phyloP scores from a whole-genome alignment of 2,888 invertebrate species.

The Drosophila picticornis region DNA sequence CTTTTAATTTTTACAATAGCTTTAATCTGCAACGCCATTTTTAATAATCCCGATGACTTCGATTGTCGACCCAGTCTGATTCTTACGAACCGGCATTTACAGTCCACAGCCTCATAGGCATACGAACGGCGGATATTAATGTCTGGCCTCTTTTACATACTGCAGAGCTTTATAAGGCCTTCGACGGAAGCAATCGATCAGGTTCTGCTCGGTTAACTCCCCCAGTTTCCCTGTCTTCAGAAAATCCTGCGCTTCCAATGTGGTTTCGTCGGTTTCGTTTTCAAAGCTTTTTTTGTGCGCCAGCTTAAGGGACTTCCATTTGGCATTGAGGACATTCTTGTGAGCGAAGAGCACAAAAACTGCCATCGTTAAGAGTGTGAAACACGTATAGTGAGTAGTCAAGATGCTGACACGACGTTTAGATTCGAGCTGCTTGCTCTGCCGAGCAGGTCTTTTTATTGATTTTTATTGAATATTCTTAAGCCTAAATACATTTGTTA shows the following conservation, averaged over 20 bases:
- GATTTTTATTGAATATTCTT: too few relatives aligned
- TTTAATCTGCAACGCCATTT: conserved; percentile 87
- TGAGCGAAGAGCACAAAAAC: not conserved
- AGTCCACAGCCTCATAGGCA: conserved; percentile 94
- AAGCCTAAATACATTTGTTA: too few relatives aligned
- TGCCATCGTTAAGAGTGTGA: conserved; percentile 1
- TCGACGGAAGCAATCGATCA: conserved; percentile 92
- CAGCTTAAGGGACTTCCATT: conserved; percentile 30
- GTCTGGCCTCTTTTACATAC: conserved; percentile 92
- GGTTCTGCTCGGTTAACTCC: conserved; percentile 95
- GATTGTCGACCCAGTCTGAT: conserved; percentile 88
- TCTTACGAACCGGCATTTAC: conserved; percentile 91
- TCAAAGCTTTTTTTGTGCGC: conserved; percentile 13
- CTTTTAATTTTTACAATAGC: not conserved
- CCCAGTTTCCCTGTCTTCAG: conserved; percentile 91
- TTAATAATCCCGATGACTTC: conserved; percentile 95
- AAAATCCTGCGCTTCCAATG: conserved; percentile 96
- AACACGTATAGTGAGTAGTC: not conserved
- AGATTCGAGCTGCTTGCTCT: not conserved
- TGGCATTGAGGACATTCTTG: not conserved
- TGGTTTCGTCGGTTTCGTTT: conserved; percentile 22
- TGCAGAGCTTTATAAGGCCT: conserved; percentile 97
- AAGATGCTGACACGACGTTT: not conserved
- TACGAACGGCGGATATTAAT: conserved; percentile 81
- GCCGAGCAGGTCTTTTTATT: too few relatives aligned